phyloP scores from a whole-genome alignment of 2,113 vertebrate species.

The pig (Sus scrofa) region DNA sequence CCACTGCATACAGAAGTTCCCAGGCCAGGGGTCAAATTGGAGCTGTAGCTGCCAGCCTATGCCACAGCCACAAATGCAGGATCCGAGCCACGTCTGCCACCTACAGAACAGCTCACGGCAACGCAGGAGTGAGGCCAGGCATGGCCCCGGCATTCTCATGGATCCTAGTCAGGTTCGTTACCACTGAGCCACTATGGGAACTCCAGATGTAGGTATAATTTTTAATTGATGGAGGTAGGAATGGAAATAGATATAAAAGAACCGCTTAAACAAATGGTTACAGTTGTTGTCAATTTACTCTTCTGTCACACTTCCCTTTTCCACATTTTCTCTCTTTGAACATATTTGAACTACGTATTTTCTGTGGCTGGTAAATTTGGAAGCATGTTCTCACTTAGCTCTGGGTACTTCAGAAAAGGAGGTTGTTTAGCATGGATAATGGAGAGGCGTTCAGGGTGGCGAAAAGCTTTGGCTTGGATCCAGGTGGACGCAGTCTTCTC shows the following conservation, averaged over 20 bases:
- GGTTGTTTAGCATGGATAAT: background rate
- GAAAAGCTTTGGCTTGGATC: background rate
- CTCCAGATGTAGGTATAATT: background rate
- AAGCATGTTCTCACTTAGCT: background rate
- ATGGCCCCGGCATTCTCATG: no score
- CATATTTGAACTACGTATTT: background rate
- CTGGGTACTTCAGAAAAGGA: conserved; percentile 58
- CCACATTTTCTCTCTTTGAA: background rate
- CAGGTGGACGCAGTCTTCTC: background rate
- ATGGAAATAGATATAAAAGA: conserved; percentile 50
- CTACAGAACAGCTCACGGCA: no score
- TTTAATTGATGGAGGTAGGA: conserved; percentile 45
- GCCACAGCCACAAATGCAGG: no score
- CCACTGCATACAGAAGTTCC: no score
- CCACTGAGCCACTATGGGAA: no score
- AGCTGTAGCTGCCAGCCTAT: no score
- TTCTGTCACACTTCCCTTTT: background rate
- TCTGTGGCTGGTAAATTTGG: conserved; percentile 28
- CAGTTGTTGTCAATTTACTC: background rate
- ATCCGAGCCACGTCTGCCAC: no score
- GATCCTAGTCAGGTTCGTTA: no score
- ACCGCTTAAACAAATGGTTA: background rate
- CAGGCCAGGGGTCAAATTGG: no score
- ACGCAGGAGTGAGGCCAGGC: no score
- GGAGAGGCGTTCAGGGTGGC: background rate